Conservation (phyloP, 1,140 invertebrate genomes). For the Drosophila albomicans region DNA sequence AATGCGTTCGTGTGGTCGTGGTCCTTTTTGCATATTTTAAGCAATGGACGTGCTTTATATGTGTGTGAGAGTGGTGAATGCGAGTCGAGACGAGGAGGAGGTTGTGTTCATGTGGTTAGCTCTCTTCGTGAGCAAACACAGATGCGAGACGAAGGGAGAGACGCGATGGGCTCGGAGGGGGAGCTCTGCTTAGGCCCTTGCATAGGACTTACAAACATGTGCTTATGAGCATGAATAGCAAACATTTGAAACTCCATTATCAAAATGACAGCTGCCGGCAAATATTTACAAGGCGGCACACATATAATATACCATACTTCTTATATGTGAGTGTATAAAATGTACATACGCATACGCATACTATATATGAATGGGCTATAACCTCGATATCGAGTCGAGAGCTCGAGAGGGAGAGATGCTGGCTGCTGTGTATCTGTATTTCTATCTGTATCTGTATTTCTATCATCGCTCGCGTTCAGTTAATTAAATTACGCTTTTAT, state of each 20-base stretch:
- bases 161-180: background rate
- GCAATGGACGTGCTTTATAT: constrained; percentile 8
- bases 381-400: constrained; percentile 31
- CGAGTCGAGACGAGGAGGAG: background rate
- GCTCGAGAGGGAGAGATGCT: background rate
- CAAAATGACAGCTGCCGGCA: constrained; percentile 64
- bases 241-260: constrained; percentile 69
- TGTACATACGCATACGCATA: constrained; percentile 5
- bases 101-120: constrained; percentile 7
- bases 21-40: constrained; percentile 31
- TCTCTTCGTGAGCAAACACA: constrained; percentile 39
- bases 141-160: constrained; percentile 7
- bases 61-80: constrained; percentile 5
- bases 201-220: constrained; percentile 42
- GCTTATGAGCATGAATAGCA: constrained; percentile 59
- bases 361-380: constrained; percentile 9
- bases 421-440: constrained; percentile 9
- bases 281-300: constrained; percentile 56
- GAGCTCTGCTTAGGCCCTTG: background rate
- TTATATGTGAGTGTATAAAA: constrained; percentile 19
- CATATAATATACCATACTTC: constrained; percentile 28
- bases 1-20: constrained; percentile 7
- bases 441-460: constrained; percentile 37
- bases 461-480: constrained; percentile 39
- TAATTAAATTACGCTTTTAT: constrained; percentile 64